Evolutionary conservation across 2,113 vertebrate species (phyloP), one percentile per base, ranked within the genome.

Genomic region (Micronisus gabar): DNA sequence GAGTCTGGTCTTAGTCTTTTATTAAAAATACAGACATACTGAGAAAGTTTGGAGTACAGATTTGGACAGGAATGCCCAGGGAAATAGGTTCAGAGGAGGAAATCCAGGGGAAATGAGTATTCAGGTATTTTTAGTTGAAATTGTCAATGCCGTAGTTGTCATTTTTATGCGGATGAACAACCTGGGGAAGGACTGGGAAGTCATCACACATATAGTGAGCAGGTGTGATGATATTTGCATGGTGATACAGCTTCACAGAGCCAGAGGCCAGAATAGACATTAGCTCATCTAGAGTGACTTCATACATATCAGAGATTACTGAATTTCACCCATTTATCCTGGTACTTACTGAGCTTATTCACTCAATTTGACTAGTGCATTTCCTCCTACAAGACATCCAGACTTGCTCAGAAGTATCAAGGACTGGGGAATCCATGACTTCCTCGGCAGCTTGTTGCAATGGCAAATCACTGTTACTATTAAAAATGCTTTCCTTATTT

Each of bases 201-300:
- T 6, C 7, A 1, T 83, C 59, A 41, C 63, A 18, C 2, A 4
- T 4, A 0, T 7, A 7, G 41, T 0, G 36, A 81, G 59, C 86
- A 92, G 81, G 70, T 92, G 82, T 62, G 74, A 48, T 58, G 85
- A 18, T 66, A 45, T 86, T 43, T 74, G 43, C 7, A 1, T 1
- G 56, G 79, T 82, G 68, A 81, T 71, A 53, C 27, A 85, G 63
- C 73, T 38, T 13, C 61, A 20, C 23, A 7, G 76, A 41, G 55
- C 55, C 38, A 32, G 47, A 58, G 32, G 63, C 86, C 41, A 74
- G 40, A 19, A 17, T 58, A 81, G 70, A 62, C 66, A 2, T 96
- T 7, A 85, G 75, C 11, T 92, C 93, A 90, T 68, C 21, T 29
- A 6, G 41, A 62, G 83, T 92, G 95, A 95, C 71, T 58, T 96